phyloP scores from a whole-genome alignment of 2,888 invertebrate genomes.

The Stenichneumon culpator region DNA sequence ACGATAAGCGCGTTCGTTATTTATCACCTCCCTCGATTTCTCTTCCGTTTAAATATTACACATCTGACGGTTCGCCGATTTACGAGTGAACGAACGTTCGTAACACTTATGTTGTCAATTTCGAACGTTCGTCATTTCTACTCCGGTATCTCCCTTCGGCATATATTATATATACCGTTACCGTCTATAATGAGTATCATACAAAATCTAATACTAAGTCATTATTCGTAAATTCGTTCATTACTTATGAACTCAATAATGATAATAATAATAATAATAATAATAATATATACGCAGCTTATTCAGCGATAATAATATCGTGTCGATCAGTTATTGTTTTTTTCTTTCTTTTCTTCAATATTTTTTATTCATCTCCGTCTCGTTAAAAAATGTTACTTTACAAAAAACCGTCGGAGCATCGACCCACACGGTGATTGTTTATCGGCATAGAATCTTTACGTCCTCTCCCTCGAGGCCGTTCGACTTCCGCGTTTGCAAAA shows the following conservation, averaged over 20 bases:
- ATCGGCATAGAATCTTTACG: conserved; percentile 6
- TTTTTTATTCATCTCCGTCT: conserved; percentile 54
- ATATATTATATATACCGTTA: conserved; percentile 64
- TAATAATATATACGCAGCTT: conserved; percentile 26
- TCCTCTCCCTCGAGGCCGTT: conserved; percentile 3
- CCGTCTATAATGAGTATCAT: conserved; percentile 74
- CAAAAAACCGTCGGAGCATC: conserved; percentile 50
- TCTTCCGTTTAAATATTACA: conserved; percentile 36
- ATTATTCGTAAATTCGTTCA: conserved; percentile 70
- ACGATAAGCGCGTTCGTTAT: conserved; percentile 67
- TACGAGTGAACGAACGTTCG: conserved; percentile 2
- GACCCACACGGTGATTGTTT: conserved; percentile 15
- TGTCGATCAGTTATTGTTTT: conserved; percentile 33
- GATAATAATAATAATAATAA: conserved; percentile 54
- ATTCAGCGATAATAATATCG: conserved; percentile 34
- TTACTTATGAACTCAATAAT: conserved; percentile 70
- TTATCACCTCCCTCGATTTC: not conserved
- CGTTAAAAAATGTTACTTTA: conserved; percentile 62
- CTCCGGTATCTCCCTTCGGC: conserved; percentile 67
- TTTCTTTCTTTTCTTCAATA: conserved; percentile 26
- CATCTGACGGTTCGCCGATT: conserved; percentile 40
- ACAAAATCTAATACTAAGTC: conserved; percentile 78
- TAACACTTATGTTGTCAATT: conserved; percentile 41
- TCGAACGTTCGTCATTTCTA: conserved; percentile 63
- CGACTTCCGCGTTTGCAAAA: not conserved